These are phyloP conservation scores for Drosophila prosaltans DNA, from an alignment of 1,140 invertebrate genomes.

Conservation along the genomic window DNA sequence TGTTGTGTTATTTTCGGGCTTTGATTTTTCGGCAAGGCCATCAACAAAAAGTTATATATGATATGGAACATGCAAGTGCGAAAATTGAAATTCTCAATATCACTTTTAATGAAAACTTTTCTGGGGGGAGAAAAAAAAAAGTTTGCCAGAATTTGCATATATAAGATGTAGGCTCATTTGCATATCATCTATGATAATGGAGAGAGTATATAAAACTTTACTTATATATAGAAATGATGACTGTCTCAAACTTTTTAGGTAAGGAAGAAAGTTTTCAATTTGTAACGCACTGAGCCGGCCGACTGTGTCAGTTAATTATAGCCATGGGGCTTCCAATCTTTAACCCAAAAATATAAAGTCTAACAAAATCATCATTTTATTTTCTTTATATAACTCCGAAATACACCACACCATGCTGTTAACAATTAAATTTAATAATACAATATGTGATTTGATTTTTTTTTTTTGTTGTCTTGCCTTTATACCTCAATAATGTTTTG, in stretches of 20 bases:
- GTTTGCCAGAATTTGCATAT: conserved; percentile 7
- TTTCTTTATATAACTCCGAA: conserved; percentile 38
- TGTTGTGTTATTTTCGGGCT: not conserved
- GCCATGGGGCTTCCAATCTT: not conserved
- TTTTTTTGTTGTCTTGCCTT: conserved; percentile 9
- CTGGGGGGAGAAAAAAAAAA: no score
- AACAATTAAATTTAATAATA: conserved; percentile 48
- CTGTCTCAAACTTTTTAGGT: not conserved
- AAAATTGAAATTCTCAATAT: conserved; percentile 36
- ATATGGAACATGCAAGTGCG: conserved; percentile 22
- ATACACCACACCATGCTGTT: conserved; percentile 25
- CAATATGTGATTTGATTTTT: conserved; percentile 48
- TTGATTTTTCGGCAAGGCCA: conserved; percentile 24
- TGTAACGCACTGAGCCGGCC: conserved; percentile 2
- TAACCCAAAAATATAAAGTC: conserved; percentile 17
- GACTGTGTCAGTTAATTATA: conserved; percentile 6
- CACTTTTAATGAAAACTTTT: conserved; percentile 4
- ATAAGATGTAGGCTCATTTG: conserved; percentile 8
- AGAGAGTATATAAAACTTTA: not conserved
- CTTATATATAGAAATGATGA: not conserved
- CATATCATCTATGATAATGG: conserved; percentile 12
- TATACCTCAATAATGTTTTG: conserved; percentile 25
- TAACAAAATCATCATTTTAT: conserved; percentile 27
- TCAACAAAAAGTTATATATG: conserved; percentile 39
- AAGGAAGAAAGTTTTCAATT: conserved; percentile 7